phyloP scores from a whole-genome alignment of 1,140 invertebrate species.

The Galleria mellonella region DNA sequence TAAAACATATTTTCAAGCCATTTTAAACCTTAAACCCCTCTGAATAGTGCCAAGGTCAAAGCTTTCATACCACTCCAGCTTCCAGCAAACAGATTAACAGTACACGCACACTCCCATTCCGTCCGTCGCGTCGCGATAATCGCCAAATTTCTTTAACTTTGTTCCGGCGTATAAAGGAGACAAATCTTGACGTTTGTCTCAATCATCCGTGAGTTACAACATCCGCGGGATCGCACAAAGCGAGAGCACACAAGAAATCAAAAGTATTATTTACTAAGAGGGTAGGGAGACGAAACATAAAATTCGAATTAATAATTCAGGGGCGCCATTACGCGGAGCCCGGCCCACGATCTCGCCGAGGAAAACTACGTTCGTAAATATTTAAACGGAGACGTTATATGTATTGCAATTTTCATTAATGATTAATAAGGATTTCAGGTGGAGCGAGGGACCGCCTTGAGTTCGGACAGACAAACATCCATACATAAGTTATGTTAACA shows the following conservation, averaged over 20 bases:
- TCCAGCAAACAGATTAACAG: too few species aligned
- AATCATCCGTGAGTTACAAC: background rate
- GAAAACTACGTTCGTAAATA: slow-evolving; percentile 61
- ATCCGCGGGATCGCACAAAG: background rate
- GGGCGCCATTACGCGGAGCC: slow-evolving; percentile 40
- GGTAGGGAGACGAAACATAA: slow-evolving; percentile 50
- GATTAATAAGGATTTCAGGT: slow-evolving; percentile 48
- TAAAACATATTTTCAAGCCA: too few species aligned
- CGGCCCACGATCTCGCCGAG: slow-evolving; percentile 15
- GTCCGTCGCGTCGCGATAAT: too few species aligned
- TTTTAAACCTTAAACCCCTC: too few species aligned
- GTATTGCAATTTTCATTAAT: slow-evolving; percentile 71
- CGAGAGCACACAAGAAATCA: slow-evolving; percentile 27
- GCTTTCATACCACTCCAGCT: too few species aligned
- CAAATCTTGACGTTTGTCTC: too few species aligned
- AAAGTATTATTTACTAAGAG: slow-evolving; percentile 52
- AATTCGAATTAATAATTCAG: slow-evolving; percentile 63
- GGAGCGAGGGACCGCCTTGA: slow-evolving; percentile 22
- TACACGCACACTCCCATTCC: too few species aligned
- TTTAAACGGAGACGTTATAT: slow-evolving; percentile 60
- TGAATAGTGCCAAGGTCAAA: too few species aligned
- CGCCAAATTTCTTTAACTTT: too few species aligned
- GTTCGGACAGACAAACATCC: slow-evolving; percentile 26
- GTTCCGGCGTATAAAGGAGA: too few species aligned
- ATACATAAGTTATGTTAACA: slow-evolving; percentile 57